Evolutionary conservation across 2,797 vertebrate species (phyloP).

Genomic region (Pelodytes ibericus): DNA sequence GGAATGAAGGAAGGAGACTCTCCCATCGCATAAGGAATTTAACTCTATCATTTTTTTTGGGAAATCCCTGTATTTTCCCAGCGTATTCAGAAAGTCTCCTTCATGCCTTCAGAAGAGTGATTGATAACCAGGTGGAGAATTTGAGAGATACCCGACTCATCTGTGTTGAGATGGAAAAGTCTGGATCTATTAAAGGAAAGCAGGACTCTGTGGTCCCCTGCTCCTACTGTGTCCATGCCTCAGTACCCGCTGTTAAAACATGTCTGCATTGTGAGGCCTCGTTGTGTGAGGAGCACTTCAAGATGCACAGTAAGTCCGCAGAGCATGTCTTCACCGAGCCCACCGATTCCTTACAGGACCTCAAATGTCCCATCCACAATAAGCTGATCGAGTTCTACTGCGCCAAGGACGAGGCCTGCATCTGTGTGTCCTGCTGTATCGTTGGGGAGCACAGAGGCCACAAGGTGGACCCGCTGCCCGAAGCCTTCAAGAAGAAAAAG

Average conservation of each 20-base stretch:
- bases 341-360: slow-evolving; percentile 31
- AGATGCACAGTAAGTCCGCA: slow-evolving; percentile 68
- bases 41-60: not conserved
- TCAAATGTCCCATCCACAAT: slow-evolving; percentile 63
- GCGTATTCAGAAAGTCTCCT: too few species aligned
- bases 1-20: not conserved
- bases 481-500: slow-evolving; percentile 71
- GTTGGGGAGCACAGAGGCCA: slow-evolving; percentile 72
- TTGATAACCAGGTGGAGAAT: not conserved
- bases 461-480: slow-evolving; percentile 69
- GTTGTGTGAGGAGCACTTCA: slow-evolving; percentile 70
- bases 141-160: slow-evolving; percentile 75
- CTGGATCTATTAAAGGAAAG: slow-evolving; percentile 46
- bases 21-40: not conserved
- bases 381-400: slow-evolving; percentile 72
- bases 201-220: slow-evolving; percentile 55
- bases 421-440: slow-evolving; percentile 69
- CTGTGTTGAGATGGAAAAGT: slow-evolving; percentile 67
- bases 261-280: slow-evolving; percentile 75
- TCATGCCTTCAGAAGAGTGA: too few species aligned
- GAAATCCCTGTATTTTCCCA: not conserved
- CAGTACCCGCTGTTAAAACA: slow-evolving; percentile 64
- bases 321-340: slow-evolving; percentile 64
- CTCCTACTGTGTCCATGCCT: slow-evolving; percentile 62
- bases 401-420: slow-evolving; percentile 63